Evolutionary conservation across 2,797 vertebrate genomes (phyloP), one percentile per base, ranked within the genome.

Genomic region (Pangasius djambal): DNA sequence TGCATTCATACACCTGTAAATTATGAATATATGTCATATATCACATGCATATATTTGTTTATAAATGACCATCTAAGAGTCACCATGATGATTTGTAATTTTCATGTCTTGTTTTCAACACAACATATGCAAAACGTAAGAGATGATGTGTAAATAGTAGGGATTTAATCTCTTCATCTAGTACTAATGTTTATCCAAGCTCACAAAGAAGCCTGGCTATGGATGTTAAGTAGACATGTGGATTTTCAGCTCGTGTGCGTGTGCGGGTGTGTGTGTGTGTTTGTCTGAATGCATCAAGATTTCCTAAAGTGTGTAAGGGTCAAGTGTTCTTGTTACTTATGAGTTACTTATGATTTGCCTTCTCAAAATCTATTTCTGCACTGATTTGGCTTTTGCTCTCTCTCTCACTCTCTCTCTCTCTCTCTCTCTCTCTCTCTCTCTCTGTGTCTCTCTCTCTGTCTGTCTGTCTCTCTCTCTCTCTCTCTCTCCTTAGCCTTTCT

Each of bases 111-210:
- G 28, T 61, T 81, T 81, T 72, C 85, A 90, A 91, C 89, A 89
- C 65, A 34, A 75, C 89, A 91, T 93, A 95, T 95, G 93, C 94
- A 96, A 95, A 89, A 91, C 92, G 86, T 57, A 90, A 91, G 89
- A 93, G 83, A 72, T 89, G 88, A 88, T 92, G 16, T 85, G 83
- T 85, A 85, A 85, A 72, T 85, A 72, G 25, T 55, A 85, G 59
- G 20, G 31, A 37, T 37, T 20, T 52, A 34, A 34, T 85, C n/a
- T 92, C 40, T 90, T 88, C 67, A 92, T 91, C 72, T 89, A 85
- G 87, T 93, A 89, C 90, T 93, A 89, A 84, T 90, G 61, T 86
- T 79, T 59, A 18, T 88, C 69, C 48, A 84, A 70, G 50, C 82
- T 83, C 40, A 48, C 82, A n/a, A 48, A 83, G 37, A 83, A 83